Percentiles rank a stretch among this genome's conserved stretches.
Evolutionary conservation across 2,888 invertebrate species (phyloP).

Genomic region (Trachelus tabidus): DNA sequence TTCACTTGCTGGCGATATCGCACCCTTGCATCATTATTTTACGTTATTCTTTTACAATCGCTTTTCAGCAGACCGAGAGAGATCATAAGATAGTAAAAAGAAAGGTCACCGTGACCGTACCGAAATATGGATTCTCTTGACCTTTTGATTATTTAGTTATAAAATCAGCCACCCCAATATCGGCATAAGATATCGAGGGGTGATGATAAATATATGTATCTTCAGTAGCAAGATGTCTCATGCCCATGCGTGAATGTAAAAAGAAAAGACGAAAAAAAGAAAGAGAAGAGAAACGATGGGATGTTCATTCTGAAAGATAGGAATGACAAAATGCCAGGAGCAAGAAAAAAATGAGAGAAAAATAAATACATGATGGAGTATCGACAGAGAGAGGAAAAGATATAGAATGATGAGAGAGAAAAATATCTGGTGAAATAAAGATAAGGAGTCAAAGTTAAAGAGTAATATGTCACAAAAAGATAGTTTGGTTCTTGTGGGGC

Average conservation of each 20-base stretch:
- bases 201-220: background rate
- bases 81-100: too few species aligned
- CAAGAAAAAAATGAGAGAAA: slow-evolving; percentile 17
- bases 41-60: too few species aligned
- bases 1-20: too few species aligned
- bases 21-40: too few species aligned
- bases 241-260: slow-evolving; percentile 19
- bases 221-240: slow-evolving; percentile 11
- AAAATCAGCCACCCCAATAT: background rate
- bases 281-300: slow-evolving; percentile 15
- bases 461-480: slow-evolving; percentile 4
- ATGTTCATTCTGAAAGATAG: background rate
- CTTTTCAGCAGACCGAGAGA: too few species aligned
- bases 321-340: background rate
- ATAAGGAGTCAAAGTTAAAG: slow-evolving; percentile 4
- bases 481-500: slow-evolving; percentile 27
- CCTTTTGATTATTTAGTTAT: too few species aligned
- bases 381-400: slow-evolving; percentile 29
- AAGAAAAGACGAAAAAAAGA: slow-evolving; percentile 24
- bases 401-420: background rate
- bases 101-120: too few species aligned
- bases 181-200: background rate
- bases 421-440: slow-evolving; percentile 8
- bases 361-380: background rate
- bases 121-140: too few species aligned